Conservation (phyloP, 2,888 invertebrate species). For the Ichneumon xanthorius region DNA sequence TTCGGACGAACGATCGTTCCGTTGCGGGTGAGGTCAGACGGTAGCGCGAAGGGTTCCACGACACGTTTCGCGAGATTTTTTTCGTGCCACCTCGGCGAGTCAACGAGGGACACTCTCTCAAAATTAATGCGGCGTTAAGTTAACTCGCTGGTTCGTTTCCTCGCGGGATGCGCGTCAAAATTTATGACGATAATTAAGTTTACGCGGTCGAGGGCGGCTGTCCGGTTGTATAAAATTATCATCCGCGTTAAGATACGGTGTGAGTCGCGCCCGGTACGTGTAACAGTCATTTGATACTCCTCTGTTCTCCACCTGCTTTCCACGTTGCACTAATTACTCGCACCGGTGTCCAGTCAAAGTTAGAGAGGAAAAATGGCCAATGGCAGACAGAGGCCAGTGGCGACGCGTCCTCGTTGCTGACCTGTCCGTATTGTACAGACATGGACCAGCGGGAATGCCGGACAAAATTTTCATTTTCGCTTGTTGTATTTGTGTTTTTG, state of each 20-base stretch:
- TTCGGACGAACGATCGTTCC: background rate
- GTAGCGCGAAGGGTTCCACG: background rate
- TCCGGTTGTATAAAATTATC: conserved; percentile 42
- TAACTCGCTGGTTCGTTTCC: conserved; percentile 10
- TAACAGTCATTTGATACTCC: conserved; percentile 2
- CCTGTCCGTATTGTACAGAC: background rate
- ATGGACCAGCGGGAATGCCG: too few relatives aligned
- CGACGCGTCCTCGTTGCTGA: background rate
- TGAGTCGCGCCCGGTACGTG: conserved; percentile 5
- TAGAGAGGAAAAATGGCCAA: background rate
- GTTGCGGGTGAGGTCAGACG: background rate
- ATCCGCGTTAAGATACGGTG: conserved; percentile 11
- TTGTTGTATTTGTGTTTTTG: background rate
- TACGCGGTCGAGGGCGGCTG: background rate
- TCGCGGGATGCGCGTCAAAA: conserved; percentile 44
- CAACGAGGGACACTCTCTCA: conserved; percentile 35
- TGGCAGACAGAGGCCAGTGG: background rate
- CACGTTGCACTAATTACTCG: conserved; percentile 10
- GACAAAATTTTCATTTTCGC: background rate
- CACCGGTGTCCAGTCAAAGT: conserved; percentile 9
- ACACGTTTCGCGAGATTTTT: conserved; percentile 9
- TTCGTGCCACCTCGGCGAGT: background rate
- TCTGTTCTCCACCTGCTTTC: background rate
- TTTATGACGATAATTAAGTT: conserved; percentile 43
- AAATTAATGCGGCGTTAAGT: conserved; percentile 64